Conservation (phyloP, 2,888 invertebrate species). For the Cryptocephalus primarius region DNA sequence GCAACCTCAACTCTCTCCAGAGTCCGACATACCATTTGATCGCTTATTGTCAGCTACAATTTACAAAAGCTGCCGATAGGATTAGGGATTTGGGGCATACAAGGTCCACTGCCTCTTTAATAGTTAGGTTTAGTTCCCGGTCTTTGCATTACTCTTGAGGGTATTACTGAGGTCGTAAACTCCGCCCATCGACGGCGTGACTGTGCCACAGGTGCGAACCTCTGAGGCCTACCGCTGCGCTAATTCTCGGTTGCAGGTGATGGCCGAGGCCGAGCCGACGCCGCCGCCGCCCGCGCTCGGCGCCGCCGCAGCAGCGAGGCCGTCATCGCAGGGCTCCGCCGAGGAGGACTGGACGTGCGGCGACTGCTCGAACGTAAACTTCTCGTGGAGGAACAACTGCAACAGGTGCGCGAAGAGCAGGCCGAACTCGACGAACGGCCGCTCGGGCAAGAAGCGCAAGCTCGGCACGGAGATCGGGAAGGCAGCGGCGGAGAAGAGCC, state of each 20-base stretch:
- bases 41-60: too few species aligned
- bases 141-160: too few species aligned
- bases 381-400: constrained; percentile 80
- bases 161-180: background rate
- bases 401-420: constrained; percentile 75
- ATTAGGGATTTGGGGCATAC: too few species aligned
- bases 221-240: too few species aligned
- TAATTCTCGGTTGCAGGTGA: constrained; percentile 14
- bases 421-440: constrained; percentile 22
- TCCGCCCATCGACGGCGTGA: too few species aligned
- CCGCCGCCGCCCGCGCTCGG: constrained; percentile 28
- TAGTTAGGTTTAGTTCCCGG: too few species aligned
- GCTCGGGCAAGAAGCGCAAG: constrained; percentile 57
- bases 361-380: constrained; percentile 89
- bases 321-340: constrained; percentile 13
- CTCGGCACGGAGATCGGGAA: constrained; percentile 96
- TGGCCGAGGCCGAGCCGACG: constrained; percentile 28
- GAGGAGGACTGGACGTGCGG: constrained; percentile 56
- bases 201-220: too few species aligned
- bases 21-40: too few species aligned
- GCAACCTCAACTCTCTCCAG: too few species aligned
- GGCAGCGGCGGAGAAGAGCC: constrained; percentile 94
- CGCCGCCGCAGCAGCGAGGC: constrained; percentile 10
- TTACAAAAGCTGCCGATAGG: too few species aligned
- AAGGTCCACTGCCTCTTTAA: too few species aligned